These are phyloP conservation scores for Struthidea cinerea DNA, from an alignment of 2,113 vertebrate genomes.

Conservation along the genomic window DNA sequence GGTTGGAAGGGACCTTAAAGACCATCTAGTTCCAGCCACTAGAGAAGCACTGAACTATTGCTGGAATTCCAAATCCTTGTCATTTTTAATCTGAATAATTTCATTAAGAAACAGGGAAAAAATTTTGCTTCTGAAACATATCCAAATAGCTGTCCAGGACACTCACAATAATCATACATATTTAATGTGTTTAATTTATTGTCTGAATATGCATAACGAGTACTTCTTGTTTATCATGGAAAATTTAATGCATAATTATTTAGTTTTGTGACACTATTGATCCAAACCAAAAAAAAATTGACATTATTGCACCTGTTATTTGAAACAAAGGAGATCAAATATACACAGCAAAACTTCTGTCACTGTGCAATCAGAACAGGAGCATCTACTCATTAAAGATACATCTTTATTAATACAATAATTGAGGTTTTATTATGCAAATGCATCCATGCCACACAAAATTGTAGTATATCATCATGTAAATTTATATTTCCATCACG, in stretches of 20 bases:
- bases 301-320: neutral
- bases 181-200: neutral
- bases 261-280: neutral
- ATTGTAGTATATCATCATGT: neutral
- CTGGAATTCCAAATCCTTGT: neutral
- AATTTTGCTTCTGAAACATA: neutral
- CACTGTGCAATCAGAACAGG: neutral
- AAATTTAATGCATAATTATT: neutral
- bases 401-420: neutral
- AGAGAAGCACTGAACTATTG: neutral
- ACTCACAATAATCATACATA: neutral
- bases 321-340: neutral
- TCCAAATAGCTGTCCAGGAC: neutral
- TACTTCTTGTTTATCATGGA: neutral
- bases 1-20: neutral
- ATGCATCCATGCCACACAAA: neutral
- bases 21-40: neutral
- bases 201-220: rapidly evolving
- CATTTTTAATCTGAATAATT: neutral
- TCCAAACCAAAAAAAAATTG: neutral
- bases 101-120: neutral
- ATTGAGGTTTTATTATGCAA: neutral
- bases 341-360: neutral
- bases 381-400: neutral
- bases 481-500: neutral